Conservation (phyloP, 2,113 vertebrate species). For the Pleuronectes platessa region DNA sequence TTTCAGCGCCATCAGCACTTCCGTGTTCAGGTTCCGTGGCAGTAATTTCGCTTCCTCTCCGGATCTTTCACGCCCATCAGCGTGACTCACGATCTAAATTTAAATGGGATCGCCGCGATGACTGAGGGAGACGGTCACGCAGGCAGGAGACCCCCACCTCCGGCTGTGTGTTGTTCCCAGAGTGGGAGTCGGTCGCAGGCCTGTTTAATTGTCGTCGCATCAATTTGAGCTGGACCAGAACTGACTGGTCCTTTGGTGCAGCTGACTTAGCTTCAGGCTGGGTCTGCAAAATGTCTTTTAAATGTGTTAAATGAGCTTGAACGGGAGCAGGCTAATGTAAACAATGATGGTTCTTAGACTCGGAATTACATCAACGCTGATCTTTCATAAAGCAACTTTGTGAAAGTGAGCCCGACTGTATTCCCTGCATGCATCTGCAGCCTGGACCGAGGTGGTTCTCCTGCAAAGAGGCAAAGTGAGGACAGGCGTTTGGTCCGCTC, state of each 20-base stretch:
- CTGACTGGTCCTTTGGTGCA: background rate
- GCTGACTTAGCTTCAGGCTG: background rate
- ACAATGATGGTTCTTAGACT: background rate
- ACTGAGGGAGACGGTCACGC: constrained; percentile 16
- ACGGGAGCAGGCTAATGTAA: background rate
- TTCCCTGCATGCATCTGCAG: constrained; percentile 1
- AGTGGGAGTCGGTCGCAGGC: background rate
- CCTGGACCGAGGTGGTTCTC: background rate
- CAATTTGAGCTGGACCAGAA: background rate
- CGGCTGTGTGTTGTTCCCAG: background rate
- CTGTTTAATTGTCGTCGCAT: background rate
- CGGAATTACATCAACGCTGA: too few species aligned
- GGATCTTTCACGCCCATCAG: constrained; percentile 57
- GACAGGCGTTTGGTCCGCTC: constrained; percentile 58
- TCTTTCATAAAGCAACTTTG: background rate
- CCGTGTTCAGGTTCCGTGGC: constrained; percentile 57
- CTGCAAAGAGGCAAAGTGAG: constrained; percentile 51
- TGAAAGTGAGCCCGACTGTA: background rate
- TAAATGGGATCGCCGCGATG: constrained; percentile 36
- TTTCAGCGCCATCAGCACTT: constrained; percentile 69
- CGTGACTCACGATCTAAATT: constrained; percentile 59
- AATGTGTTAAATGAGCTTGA: background rate
- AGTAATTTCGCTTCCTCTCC: constrained; percentile 68
- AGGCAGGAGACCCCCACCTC: background rate
- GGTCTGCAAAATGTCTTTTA: background rate